Evolutionary conservation across 2,888 invertebrate genomes (phyloP).

Genomic region (Schrankia costaestrigalis): DNA sequence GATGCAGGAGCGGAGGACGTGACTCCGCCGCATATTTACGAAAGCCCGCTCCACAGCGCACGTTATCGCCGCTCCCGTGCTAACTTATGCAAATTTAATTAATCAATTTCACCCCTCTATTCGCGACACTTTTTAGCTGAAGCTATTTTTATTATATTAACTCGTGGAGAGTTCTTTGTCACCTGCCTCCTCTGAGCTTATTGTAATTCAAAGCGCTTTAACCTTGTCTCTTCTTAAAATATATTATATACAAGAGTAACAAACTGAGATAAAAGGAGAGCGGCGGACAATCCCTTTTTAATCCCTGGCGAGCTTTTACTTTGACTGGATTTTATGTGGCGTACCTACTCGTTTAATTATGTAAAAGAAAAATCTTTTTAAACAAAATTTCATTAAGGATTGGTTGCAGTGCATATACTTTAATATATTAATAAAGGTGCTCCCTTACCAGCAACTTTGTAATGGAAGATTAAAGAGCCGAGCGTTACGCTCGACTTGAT

Average conservation of each 20-base stretch:
- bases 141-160: conserved; percentile 32
- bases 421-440: too few relatives aligned
- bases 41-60: conserved; percentile 28
- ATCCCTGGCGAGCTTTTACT: conserved; percentile 50
- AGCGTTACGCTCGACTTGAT: too few relatives aligned
- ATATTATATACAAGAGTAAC: conserved; percentile 58
- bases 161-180: conserved; percentile 36
- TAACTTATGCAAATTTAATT: conserved; percentile 78
- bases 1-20: conserved; percentile 52
- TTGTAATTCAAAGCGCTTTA: conserved; percentile 48
- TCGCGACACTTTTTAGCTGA: conserved; percentile 45
- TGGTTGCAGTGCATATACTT: too few relatives aligned
- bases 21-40: conserved; percentile 63
- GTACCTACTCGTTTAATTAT: conserved; percentile 47
- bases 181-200: conserved; percentile 30
- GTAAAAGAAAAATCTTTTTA: conserved; percentile 39
- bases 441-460: too few relatives aligned
- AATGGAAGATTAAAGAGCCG: too few relatives aligned
- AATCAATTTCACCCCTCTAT: conserved; percentile 68
- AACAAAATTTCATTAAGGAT: too few relatives aligned
- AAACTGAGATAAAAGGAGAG: conserved; percentile 66
- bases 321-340: conserved; percentile 45
- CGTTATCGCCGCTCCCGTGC: conserved; percentile 45
- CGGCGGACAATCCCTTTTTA: conserved; percentile 59
- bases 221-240: conserved; percentile 52